A percentile compares a stretch with the other conserved stretches of the same genome.
These are phyloP conservation scores for Bovichtus diacanthus DNA, from an alignment of 2,797 vertebrate species.

Conservation along the genomic window DNA sequence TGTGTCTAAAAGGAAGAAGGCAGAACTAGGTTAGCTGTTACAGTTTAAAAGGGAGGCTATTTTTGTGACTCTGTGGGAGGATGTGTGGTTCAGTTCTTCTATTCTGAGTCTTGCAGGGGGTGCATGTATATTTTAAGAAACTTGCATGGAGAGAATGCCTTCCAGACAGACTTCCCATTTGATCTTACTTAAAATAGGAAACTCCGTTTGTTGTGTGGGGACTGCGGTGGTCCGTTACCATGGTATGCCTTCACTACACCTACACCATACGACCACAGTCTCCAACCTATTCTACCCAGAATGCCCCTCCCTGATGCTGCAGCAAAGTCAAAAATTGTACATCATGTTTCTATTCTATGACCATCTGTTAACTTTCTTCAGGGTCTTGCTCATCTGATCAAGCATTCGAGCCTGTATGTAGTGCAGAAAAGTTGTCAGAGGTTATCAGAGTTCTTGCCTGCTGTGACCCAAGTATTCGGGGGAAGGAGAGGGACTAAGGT, in stretches of 20 bases:
- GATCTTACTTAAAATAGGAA: constrained; percentile 65
- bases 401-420: neutral
- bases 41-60: constrained; percentile 37
- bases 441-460: neutral
- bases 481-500: neutral
- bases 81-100: constrained; percentile 63
- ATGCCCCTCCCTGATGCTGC: neutral
- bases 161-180: constrained; percentile 50
- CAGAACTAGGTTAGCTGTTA: constrained; percentile 40
- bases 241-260: neutral
- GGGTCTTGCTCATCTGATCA: neutral
- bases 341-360: neutral
- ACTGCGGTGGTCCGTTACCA: neutral
- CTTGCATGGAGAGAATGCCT: constrained; percentile 54
- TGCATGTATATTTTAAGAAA: constrained; percentile 67
- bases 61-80: constrained; percentile 62
- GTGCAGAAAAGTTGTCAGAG: neutral
- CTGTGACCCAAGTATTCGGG: neutral
- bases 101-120: constrained; percentile 61
- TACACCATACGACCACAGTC: neutral
- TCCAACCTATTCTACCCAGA: neutral
- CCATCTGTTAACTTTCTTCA: neutral
- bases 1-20: constrained; percentile 10
- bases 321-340: neutral
- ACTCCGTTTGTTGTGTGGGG: constrained; percentile 28